Base-by-base conservation (phyloP, 2,888 invertebrate genomes). In the Hemicrepidius hirtus region DNA sequence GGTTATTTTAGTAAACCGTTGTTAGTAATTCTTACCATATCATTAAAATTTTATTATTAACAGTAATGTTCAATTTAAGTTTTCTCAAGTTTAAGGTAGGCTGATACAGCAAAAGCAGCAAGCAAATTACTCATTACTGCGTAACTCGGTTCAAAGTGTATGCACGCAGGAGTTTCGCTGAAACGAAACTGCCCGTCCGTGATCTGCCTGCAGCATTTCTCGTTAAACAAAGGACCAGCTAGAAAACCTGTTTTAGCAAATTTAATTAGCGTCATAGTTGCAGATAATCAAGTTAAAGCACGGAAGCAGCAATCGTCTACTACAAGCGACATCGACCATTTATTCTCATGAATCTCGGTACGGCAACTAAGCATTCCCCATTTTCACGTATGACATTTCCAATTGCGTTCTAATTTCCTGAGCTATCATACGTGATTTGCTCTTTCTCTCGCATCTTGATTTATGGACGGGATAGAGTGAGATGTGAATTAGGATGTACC, bases 71-170 rank as follows among this genome's bases (percentile, higher is more conserved):
- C 35, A 57, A 57, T 57, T 57, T 37, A 20, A 57, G 35, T 37
- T 37, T 18, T 37, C 53, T 53, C 28, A 4, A 37, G 57, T 57
- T 37, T 4, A 57, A 57, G 37, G 57, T 57, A 37, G 10, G 12
- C n/a, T 21, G 57, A 18, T 53, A 53, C 57, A 35, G 18, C 57
- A 55, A 49, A n/a, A 55, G 32, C 13, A 16, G 65, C 64, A 73
- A 75, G 69, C 78, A 71, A 71, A 68, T 75, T 79, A 79, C 78
- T 75, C 78, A 79, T 78, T 79, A 76, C 79, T 75, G 76, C 59
- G 63, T 70, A 68, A 68, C 24, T 41, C 21, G 21, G 41, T 50
- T 24, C 20, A 69, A 69, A 68, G 18, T n/a, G 49, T 59, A 71
- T 46, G 59, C 66, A 66, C 65, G 57, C 66, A 66, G 59, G 60